Evolutionary conservation across 2,888 invertebrate species (phyloP).

Genomic region (Adineta ricciae): DNA sequence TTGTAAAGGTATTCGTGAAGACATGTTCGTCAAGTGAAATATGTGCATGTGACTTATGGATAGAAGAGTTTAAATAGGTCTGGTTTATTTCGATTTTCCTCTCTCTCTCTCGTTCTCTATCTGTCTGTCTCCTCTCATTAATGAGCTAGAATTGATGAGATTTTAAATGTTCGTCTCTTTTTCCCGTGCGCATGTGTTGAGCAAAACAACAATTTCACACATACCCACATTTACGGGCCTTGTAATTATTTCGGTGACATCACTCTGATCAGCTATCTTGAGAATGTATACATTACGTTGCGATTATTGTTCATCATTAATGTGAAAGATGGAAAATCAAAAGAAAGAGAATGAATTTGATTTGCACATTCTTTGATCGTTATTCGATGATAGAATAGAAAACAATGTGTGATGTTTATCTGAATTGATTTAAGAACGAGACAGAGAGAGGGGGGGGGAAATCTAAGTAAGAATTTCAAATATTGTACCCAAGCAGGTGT

Average conservation of each 20-base stretch:
- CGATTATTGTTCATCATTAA: background rate
- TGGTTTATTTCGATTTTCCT: too few relatives aligned
- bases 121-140: background rate
- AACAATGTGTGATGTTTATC: background rate
- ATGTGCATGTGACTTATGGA: background rate
- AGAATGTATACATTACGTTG: background rate
- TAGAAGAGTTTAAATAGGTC: background rate
- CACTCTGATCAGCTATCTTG: background rate
- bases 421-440: background rate
- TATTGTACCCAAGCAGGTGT: too few relatives aligned
- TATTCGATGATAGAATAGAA: background rate
- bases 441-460: too few relatives aligned
- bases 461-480: too few relatives aligned
- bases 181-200: conserved; percentile 15
- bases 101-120: background rate
- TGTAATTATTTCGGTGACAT: conserved; percentile 15
- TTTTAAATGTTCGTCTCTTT: conserved; percentile 5
- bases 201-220: conserved; percentile 10
- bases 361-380: conserved; percentile 12
- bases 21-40: background rate
- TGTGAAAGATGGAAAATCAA: conserved; percentile 5
- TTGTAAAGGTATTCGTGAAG: background rate
- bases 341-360: background rate
- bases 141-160: conserved; percentile 1
- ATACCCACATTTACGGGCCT: background rate